Percentiles rank a stretch among this genome's conserved stretches.
Conservation (phyloP, 2,888 invertebrate genomes). For the Hermaeophaga mercurialis region DNA sequence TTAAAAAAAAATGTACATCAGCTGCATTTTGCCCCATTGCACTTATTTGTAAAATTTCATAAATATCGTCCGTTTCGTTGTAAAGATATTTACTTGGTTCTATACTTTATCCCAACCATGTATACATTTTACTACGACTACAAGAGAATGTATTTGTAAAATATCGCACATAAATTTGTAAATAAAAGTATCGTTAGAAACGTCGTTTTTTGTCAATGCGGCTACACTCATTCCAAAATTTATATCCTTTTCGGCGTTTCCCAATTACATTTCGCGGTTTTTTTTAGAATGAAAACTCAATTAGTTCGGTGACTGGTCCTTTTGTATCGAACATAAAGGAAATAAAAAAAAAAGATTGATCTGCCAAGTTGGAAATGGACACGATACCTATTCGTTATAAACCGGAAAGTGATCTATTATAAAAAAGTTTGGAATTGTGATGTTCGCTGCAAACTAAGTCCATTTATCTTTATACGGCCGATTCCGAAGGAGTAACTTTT, state of each 20-base stretch:
- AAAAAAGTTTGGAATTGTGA: conserved; percentile 42
- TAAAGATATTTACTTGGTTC: too few relatives aligned
- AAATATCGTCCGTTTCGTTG: too few relatives aligned
- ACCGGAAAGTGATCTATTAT: conserved; percentile 45
- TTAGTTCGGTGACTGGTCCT: conserved; percentile 9
- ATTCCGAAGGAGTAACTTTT: not conserved
- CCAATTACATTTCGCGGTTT: conserved; percentile 3
- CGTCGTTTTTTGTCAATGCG: not conserved
- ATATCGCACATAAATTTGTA: too few relatives aligned
- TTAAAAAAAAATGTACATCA: too few relatives aligned
- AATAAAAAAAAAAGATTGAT: conserved; percentile 18
- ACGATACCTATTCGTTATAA: conserved; percentile 30
- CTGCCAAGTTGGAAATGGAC: conserved; percentile 21
- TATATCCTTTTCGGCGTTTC: not conserved
- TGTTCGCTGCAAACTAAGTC: conserved; percentile 35
- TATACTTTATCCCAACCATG: too few relatives aligned
- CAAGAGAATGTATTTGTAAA: too few relatives aligned
- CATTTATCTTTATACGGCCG: conserved; percentile 32
- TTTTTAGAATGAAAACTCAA: conserved; percentile 18
- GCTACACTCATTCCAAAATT: not conserved
- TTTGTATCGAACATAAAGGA: conserved; percentile 5
- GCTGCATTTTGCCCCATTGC: too few relatives aligned
- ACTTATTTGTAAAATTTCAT: too few relatives aligned
- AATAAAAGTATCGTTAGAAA: not conserved
- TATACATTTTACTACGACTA: too few relatives aligned